Evolutionary conservation across 2,888 invertebrate genomes (phyloP).

Genomic region (Synanthedon andrenaeformis): DNA sequence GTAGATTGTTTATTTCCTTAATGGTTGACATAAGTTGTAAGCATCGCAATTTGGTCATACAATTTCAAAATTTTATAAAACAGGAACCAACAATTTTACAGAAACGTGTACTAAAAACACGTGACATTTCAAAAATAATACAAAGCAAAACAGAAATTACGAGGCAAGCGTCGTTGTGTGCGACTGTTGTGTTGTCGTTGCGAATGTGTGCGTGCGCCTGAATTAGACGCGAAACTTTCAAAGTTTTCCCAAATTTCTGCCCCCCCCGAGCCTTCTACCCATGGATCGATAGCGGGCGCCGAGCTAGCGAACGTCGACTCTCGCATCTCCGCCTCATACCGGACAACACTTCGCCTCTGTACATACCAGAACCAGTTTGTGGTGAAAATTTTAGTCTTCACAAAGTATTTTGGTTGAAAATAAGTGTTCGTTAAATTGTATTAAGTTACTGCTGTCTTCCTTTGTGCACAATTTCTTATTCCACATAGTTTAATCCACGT

Average conservation of each 20-base stretch:
- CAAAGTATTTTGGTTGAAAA: not conserved
- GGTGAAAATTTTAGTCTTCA: slow-evolving; percentile 21
- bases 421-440: not conserved
- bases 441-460: not conserved
- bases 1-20: too few species aligned
- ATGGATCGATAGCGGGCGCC: slow-evolving; percentile 60
- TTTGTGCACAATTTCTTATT: too few species aligned
- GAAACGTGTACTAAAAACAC: slow-evolving; percentile 52
- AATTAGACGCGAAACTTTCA: slow-evolving; percentile 72
- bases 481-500: too few species aligned
- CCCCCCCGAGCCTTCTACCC: slow-evolving; percentile 38
- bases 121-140: slow-evolving; percentile 54
- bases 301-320: slow-evolving; percentile 45
- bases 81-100: too few species aligned
- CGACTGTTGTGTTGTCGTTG: slow-evolving; percentile 37
- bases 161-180: slow-evolving; percentile 37
- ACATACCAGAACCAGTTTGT: slow-evolving; percentile 50
- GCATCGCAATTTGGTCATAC: too few species aligned
- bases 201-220: slow-evolving; percentile 67
- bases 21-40: too few species aligned
- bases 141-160: slow-evolving; percentile 60
- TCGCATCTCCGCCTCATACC: slow-evolving; percentile 55
- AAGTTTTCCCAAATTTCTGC: slow-evolving; percentile 71
- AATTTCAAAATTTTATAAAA: too few species aligned
- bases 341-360: slow-evolving; percentile 55